Evolutionary conservation across 2,888 invertebrate genomes (phyloP).

Genomic region (Yponomeuta malinellus): DNA sequence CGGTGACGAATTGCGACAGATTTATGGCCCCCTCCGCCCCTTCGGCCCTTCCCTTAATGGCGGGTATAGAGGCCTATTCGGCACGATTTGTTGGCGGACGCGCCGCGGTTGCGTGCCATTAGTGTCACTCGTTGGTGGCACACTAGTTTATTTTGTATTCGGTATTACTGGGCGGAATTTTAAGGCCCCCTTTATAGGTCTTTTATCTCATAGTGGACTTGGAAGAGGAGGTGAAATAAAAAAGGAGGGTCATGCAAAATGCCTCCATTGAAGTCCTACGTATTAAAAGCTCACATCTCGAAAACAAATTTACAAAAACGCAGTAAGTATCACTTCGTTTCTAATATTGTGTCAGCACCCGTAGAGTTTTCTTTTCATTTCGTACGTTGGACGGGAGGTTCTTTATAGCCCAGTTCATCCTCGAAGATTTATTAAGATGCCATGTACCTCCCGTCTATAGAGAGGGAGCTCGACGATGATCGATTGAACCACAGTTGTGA

Average conservation of each 20-base stretch:
- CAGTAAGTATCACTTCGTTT: not conserved
- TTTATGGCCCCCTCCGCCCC: conserved; percentile 2
- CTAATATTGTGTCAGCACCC: not conserved
- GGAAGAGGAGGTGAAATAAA: too few species aligned
- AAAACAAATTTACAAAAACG: not conserved
- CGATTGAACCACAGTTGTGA: not conserved
- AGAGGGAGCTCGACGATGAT: conserved; percentile 2
- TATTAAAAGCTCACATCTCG: not conserved
- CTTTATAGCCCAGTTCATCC: conserved; percentile 2
- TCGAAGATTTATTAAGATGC: not conserved
- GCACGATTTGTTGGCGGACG: conserved; percentile 9
- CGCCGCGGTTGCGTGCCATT: not conserved
- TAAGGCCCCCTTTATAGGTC: not conserved
- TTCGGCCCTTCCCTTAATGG: conserved; percentile 7
- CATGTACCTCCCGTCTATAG: not conserved
- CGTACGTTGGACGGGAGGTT: not conserved
- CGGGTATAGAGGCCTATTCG: conserved; percentile 6
- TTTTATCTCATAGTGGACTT: not conserved
- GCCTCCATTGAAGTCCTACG: not conserved
- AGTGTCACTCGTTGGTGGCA: conserved; percentile 11
- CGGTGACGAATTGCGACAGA: conserved; percentile 10
- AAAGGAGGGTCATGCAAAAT: too few species aligned
- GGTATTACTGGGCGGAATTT: not conserved
- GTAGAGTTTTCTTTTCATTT: not conserved
- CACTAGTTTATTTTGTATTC: conserved; percentile 6